A percentile compares a stretch with the other conserved stretches of the same genome.
Evolutionary conservation across 2,888 invertebrate genomes (phyloP).

Genomic region (Portevinia maculata): DNA sequence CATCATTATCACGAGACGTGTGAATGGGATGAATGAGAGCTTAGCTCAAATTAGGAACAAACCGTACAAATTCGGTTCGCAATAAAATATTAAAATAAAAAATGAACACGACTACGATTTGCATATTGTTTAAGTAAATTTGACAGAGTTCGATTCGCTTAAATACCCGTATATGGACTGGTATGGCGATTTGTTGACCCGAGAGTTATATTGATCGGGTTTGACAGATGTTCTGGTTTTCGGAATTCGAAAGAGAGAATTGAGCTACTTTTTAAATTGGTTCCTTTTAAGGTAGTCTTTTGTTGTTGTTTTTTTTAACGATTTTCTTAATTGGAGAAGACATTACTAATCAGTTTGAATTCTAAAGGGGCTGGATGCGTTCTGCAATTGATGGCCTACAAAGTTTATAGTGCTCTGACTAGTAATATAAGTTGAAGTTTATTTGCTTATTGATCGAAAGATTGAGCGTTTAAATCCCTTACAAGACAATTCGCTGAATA

Average conservation of each 20-base stretch:
- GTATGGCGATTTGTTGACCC: not conserved
- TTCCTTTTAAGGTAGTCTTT: not conserved
- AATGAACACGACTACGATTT: no score
- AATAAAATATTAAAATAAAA: conserved; percentile 19
- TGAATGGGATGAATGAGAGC: conserved; percentile 44
- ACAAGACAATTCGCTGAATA: no score
- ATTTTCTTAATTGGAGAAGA: not conserved
- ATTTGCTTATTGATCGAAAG: no score
- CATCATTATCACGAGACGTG: conserved; percentile 39
- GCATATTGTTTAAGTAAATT: conserved; percentile 23
- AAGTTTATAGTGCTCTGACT: no score
- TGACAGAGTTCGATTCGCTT: conserved; percentile 17
- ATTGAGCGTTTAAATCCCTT: no score
- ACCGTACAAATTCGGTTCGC: conserved; percentile 38
- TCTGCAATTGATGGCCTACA: no score
- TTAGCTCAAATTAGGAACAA: conserved; percentile 43
- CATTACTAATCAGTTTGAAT: no score
- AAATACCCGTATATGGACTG: conserved; percentile 22
- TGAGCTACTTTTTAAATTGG: conserved; percentile 13
- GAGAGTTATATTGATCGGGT: conserved; percentile 17
- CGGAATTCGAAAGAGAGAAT: not conserved
- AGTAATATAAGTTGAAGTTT: no score
- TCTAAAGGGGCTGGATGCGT: no score
- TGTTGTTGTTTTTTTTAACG: not conserved
- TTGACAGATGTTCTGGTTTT: conserved; percentile 25